A percentile compares a stretch with the other conserved stretches of the same genome.
These are phyloP conservation scores for Nicator chloris DNA, from an alignment of 2,113 vertebrate species.

Conservation along the genomic window DNA sequence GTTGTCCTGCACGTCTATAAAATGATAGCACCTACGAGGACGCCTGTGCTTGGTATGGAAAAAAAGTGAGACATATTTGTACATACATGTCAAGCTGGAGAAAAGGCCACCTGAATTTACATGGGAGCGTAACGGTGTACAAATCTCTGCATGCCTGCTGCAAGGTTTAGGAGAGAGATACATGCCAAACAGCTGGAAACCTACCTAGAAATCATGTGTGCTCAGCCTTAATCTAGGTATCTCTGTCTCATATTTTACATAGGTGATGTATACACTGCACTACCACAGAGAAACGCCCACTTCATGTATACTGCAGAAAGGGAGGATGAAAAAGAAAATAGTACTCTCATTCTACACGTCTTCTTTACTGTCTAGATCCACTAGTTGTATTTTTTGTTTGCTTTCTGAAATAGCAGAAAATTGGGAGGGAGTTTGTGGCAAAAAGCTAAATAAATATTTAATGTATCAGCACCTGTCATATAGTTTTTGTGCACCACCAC, in stretches of 20 bases:
- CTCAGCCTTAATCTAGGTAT: background rate
- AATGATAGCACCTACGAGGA: background rate
- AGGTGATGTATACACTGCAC: background rate
- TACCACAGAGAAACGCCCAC: background rate
- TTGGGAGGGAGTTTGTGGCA: background rate
- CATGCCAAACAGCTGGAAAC: background rate
- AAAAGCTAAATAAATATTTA: conserved; percentile 78
- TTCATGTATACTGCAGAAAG: background rate
- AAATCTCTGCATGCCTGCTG: background rate
- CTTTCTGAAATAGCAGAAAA: conserved; percentile 58
- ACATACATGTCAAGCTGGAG: background rate
- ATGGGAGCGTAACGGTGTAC: background rate
- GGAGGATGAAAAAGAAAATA: background rate
- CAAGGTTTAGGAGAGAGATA: background rate
- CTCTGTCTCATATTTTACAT: background rate
- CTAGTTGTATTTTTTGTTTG: conserved; percentile 37
- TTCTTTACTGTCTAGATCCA: background rate
- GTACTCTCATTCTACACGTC: background rate
- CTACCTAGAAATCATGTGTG: background rate
- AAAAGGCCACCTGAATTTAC: background rate
- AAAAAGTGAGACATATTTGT: background rate
- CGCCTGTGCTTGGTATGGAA: background rate
- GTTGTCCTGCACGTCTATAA: background rate
- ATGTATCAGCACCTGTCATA: conserved; percentile 70
- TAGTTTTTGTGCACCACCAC: conserved; percentile 57